These are phyloP conservation scores for Watsonalla binaria DNA, from an alignment of 2,888 invertebrate genomes.

Conservation along the genomic window DNA sequence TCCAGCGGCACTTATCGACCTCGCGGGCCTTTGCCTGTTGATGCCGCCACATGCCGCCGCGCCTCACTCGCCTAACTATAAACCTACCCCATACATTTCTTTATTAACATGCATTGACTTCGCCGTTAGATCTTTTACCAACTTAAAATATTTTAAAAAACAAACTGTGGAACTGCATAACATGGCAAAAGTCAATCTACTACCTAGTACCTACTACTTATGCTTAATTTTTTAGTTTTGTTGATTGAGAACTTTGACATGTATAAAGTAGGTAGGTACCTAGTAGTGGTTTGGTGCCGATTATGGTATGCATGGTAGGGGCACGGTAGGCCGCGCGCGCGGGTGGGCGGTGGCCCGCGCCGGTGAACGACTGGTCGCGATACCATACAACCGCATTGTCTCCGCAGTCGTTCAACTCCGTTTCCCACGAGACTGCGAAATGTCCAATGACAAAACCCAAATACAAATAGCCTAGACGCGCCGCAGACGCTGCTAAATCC, in stretches of 20 bases:
- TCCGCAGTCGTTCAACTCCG: slow-evolving; percentile 76
- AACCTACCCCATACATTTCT: background rate
- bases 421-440: slow-evolving; percentile 75
- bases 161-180: too few relatives aligned
- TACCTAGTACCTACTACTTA: too few relatives aligned
- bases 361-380: slow-evolving; percentile 59
- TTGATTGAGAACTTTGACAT: too few relatives aligned
- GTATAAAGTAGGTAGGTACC: too few relatives aligned
- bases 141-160: too few relatives aligned
- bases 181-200: too few relatives aligned
- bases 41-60: background rate
- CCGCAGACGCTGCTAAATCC: slow-evolving; percentile 72
- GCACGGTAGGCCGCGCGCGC: slow-evolving; percentile 17
- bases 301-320: background rate
- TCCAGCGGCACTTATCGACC: slow-evolving; percentile 74
- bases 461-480: slow-evolving; percentile 76
- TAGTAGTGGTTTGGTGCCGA: background rate
- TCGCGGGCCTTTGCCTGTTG: slow-evolving; percentile 31
- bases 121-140: too few relatives aligned
- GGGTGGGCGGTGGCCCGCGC: slow-evolving; percentile 49
- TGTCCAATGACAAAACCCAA: slow-evolving; percentile 73
- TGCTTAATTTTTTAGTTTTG: too few relatives aligned
- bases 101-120: too few relatives aligned
- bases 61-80: background rate
- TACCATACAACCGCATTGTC: slow-evolving; percentile 69